Evolutionary conservation across 2,888 invertebrate species (phyloP).

Genomic region (Mactromeris polynyma): DNA sequence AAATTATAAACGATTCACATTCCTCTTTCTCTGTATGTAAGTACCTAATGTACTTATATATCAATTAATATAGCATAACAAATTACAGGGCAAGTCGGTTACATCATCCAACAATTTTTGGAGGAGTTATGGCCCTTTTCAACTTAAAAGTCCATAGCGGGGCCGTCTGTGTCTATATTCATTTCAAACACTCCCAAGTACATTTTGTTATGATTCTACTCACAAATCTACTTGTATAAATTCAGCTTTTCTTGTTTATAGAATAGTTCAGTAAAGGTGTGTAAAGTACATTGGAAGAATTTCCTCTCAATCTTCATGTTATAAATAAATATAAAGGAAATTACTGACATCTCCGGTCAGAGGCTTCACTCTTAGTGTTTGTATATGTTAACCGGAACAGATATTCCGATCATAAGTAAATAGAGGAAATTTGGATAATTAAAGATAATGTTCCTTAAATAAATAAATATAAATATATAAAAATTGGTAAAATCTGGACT

Average conservation of each 20-base stretch:
- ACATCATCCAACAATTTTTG: too few species aligned
- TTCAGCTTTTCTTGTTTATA: background rate
- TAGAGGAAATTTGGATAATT: conserved; percentile 40
- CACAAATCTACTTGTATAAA: background rate
- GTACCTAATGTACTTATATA: too few species aligned
- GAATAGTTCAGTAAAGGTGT: background rate
- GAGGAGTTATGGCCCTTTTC: too few species aligned
- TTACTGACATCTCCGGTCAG: background rate
- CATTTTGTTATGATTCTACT: background rate
- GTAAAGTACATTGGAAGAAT: background rate
- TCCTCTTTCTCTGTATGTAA: too few species aligned
- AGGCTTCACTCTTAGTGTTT: background rate
- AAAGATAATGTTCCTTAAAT: conserved; percentile 12
- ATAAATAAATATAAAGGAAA: background rate
- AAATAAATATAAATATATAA: conserved; percentile 47
- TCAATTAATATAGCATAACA: too few species aligned
- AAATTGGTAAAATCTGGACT: conserved; percentile 40
- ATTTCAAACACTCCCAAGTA: too few species aligned
- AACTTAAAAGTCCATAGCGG: too few species aligned
- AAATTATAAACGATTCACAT: too few species aligned
- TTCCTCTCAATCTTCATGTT: background rate
- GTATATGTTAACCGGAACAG: background rate
- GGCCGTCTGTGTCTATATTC: too few species aligned
- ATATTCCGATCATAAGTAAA: conserved; percentile 11
- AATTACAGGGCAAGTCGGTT: too few species aligned